These are phyloP conservation scores for Bombus superbus DNA, from an alignment of 1,140 invertebrate genomes.

Conservation along the genomic window DNA sequence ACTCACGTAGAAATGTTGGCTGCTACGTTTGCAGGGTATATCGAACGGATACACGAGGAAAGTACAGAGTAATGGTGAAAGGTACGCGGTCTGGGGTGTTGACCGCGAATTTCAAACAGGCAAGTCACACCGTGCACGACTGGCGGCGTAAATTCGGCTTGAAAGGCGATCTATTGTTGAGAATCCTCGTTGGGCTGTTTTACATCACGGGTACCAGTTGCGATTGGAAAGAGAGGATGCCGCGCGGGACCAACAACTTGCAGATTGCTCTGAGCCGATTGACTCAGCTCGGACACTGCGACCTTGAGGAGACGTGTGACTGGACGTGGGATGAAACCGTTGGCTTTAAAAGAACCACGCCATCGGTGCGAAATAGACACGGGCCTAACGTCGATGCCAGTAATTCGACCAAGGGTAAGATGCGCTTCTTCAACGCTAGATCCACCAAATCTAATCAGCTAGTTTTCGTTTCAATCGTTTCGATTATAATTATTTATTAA, in stretches of 20 bases:
- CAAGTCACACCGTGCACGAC: conserved; percentile 18
- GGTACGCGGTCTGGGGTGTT: conserved; percentile 25
- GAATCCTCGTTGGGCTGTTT: conserved; percentile 58
- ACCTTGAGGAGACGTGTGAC: conserved; percentile 73
- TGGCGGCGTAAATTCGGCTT: conserved; percentile 7
- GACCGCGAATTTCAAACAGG: conserved; percentile 43
- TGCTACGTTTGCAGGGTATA: conserved; percentile 37
- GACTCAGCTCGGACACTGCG: conserved; percentile 69
- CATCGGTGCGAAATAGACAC: background rate
- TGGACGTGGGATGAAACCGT: conserved; percentile 72
- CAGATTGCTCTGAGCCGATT: conserved; percentile 43
- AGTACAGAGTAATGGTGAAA: conserved; percentile 55
- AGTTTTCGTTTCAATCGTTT: too few relatives aligned
- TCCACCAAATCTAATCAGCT: too few relatives aligned
- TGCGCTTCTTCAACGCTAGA: too few relatives aligned
- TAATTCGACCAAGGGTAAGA: conserved; percentile 56
- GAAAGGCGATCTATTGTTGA: conserved; percentile 26
- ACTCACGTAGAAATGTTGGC: background rate
- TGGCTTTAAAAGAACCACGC: conserved; percentile 57
- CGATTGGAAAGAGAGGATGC: conserved; percentile 33
- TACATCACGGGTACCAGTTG: conserved; percentile 53
- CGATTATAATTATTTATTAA: too few relatives aligned
- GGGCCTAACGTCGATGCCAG: conserved; percentile 67
- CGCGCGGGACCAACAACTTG: conserved; percentile 55
- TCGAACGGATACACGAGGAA: conserved; percentile 42